A percentile compares a stretch with the other conserved stretches of the same genome.
Evolutionary conservation across 2,888 invertebrate species (phyloP).

Genomic region (Andrena fulva): DNA sequence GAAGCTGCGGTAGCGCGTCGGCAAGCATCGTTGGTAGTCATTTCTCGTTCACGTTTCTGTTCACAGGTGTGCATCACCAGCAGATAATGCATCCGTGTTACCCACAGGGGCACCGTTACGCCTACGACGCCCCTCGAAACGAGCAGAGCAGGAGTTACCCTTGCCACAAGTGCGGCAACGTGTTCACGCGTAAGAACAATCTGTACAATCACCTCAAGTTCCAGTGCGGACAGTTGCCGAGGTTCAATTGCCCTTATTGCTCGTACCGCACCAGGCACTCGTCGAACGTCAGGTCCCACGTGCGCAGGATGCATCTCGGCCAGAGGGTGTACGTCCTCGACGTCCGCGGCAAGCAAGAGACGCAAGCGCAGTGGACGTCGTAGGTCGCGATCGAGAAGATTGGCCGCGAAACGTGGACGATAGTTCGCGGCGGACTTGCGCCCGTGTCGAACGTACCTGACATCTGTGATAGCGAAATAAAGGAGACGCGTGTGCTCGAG

Average conservation of each 20-base stretch:
- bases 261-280: constrained; percentile 81
- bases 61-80: constrained; percentile 50
- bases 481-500: too few species aligned
- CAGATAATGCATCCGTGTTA: constrained; percentile 34
- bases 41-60: constrained; percentile 59
- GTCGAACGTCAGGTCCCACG: constrained; percentile 81
- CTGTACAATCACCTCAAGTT: constrained; percentile 81
- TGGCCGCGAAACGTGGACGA: neutral
- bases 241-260: constrained; percentile 83
- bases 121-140: constrained; percentile 32
- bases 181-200: constrained; percentile 81
- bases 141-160: constrained; percentile 65
- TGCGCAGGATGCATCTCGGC: constrained; percentile 78
- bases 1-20: neutral
- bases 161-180: constrained; percentile 80
- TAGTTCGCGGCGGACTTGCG: too few species aligned
- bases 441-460: too few species aligned
- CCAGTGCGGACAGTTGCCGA: constrained; percentile 82
- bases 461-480: too few species aligned
- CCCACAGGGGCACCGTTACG: constrained; percentile 24
- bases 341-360: constrained; percentile 42
- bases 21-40: constrained; percentile 27
- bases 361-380: constrained; percentile 17
- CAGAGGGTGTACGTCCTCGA: constrained; percentile 79
- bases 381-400: neutral